Base-by-base conservation (phyloP, 2,888 invertebrate species). In the Sycophila texana region DNA sequence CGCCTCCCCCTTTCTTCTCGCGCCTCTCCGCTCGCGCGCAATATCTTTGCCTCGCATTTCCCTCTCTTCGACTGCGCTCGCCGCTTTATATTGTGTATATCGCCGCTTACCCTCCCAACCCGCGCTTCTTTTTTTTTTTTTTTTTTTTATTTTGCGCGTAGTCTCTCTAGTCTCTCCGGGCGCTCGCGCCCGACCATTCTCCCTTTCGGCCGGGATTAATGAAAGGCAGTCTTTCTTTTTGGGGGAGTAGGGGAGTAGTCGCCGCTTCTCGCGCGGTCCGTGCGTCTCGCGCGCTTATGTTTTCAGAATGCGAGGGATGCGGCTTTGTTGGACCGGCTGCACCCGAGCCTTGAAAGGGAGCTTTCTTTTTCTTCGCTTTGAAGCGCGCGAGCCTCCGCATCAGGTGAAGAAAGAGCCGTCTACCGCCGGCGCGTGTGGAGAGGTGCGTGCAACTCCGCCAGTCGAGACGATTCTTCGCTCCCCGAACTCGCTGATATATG, bases 371-470 rank as follows among this genome's bases (percentile, higher is more conserved):
- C 57, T 55, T 66, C 47, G 65, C 74, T 22, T 49, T 71, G 7
- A 12, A 18, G 51, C 13, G 10, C 49, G n/a, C 20, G 16, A 30
- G 51, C 53, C 1, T 10, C n/a, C 26, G 22, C 60, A 39, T 39
- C 63, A 60, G 71, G 71, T 51, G 71, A 71, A 71, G 58, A 71
- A 71, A 71, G 60, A n/a, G 22, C 13, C 16, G 30, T 30, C 4
- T 30, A n/a, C 26, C 39, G 63, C n/a, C 7, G 30, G 0, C 26
- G n/a, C n/a, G 61, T n/a, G 63, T 4, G 39, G n/a, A 10, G 2
- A n/a, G n/a, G 61, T 30, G 10, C 39, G 63, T n/a, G n/a, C n/a
- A n/a, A n/a, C n/a, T n/a, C n/a, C n/a, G n/a, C n/a, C n/a, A n/a
- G 53, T 7, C 2, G 66, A 20, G 22, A 20, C 51, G 66, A 66